Evolutionary conservation across 2,113 vertebrate genomes (phyloP).

Genomic region (Budorcas taxicolor): DNA sequence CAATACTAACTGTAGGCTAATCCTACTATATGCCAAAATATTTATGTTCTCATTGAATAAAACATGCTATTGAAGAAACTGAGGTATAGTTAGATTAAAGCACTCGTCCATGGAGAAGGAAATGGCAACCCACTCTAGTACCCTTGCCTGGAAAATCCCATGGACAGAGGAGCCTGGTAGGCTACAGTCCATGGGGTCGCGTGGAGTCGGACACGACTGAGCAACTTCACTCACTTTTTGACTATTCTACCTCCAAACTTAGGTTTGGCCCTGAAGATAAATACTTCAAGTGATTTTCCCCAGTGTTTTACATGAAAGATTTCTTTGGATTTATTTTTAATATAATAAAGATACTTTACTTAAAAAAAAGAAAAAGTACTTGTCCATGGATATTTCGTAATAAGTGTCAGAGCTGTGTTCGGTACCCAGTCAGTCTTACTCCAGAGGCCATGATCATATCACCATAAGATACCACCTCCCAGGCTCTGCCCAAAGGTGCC

Average conservation of each 20-base stretch:
- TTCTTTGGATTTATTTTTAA: constrained; percentile 38
- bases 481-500: not conserved
- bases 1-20: not conserved
- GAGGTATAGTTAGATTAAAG: not conserved
- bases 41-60: not conserved
- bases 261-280: constrained; percentile 1
- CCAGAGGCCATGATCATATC: not conserved
- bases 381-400: not conserved
- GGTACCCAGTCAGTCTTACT: not conserved
- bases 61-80: not conserved
- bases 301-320: constrained; percentile 53
- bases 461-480: not conserved
- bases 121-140: too few species aligned
- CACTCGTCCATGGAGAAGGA: not conserved
- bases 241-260: constrained; percentile 3
- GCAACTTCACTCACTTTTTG: not conserved
- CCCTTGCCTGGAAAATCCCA: too few species aligned
- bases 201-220: too few species aligned
- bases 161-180: too few species aligned
- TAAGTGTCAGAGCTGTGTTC: not conserved
- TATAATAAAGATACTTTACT: constrained; percentile 58
- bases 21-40: not conserved
- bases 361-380: not conserved
- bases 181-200: too few species aligned
- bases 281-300: constrained; percentile 44